Evolutionary conservation across 37 sponge, comb jelly and placozoan genomes (phyloP).

Genomic region (Oopsacas minuta): DNA sequence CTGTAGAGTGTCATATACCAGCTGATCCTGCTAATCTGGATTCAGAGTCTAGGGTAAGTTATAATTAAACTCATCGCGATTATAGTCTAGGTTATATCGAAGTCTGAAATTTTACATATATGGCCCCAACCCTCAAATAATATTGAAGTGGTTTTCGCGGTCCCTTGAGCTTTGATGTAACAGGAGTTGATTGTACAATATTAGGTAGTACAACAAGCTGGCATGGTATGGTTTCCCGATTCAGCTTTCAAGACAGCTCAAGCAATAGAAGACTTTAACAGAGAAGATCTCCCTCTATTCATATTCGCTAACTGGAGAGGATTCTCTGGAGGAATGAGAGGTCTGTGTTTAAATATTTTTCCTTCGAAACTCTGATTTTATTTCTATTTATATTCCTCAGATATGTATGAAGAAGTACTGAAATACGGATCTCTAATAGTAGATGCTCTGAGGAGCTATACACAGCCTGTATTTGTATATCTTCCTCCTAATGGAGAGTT

Average conservation of each 20-base stretch:
- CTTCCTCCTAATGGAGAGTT: conserved; percentile 92
- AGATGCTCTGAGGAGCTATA: conserved; percentile 69
- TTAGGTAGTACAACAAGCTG: conserved; percentile 74
- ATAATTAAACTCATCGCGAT: too few species aligned
- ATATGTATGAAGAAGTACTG: conserved; percentile 92
- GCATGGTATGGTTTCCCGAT: conserved; percentile 97
- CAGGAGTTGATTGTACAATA: not conserved
- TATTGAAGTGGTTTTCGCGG: too few species aligned
- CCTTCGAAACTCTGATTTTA: not conserved
- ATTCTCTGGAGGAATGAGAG: conserved; percentile 98
- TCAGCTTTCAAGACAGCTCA: conserved; percentile 99
- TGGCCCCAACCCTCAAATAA: too few species aligned
- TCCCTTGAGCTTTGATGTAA: too few species aligned
- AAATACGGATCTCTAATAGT: conserved; percentile 96
- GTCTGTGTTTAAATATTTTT: conserved; percentile 23
- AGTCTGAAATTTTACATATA: too few species aligned
- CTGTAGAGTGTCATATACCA: conserved; percentile 62
- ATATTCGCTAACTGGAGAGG: conserved; percentile 99
- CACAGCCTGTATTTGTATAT: conserved; percentile 77
- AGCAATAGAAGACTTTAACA: conserved; percentile 75
- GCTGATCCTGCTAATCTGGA: conserved; percentile 94
- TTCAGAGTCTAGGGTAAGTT: conserved; percentile 61
- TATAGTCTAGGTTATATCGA: too few species aligned
- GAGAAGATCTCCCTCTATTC: conserved; percentile 80
- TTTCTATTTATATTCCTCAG: conserved; percentile 30